Evolutionary conservation across 2,113 vertebrate genomes (phyloP), one percentile per base, ranked within the genome.

Genomic region (Apaloderma vittatum): DNA sequence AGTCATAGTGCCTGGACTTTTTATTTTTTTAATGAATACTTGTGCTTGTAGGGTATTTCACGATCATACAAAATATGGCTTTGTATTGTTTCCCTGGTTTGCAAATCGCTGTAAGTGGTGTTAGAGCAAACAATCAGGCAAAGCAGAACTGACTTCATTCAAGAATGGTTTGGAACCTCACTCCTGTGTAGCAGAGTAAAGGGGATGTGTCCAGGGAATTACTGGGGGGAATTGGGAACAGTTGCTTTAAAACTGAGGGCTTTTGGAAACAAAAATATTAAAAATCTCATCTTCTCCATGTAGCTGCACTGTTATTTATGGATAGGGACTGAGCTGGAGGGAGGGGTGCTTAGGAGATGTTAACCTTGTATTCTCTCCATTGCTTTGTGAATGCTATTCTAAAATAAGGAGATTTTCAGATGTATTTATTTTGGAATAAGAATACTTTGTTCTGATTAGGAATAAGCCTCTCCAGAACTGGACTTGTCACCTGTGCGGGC

Each of bases 81-180:
- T 81, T 89, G 65, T 77, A 30, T 94, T 94, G 96, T 83, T 96
- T 88, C 37, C 61, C 59, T n/a, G 82, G 66, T 93, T 90, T 63
- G 74, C 78, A 93, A 92, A 73, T 57, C 74, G 63, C 67, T 90
- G 2, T 83, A 77, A 93, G 55, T 86, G 75, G 67, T 74, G 85
- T 94, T 80, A 83, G 52, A 83, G 51, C 67, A 92, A 94, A 46
- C 67, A 49, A 65, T 9, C 55, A 80, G 45, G 63, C 76, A 92
- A 77, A 95, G 89, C 82, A 94, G 82, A 92, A 55, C n/a, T 63
- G 72, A 51, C 67, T 92, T 90, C 26, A 76, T 48, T 92, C 63
- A 67, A 32, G 55, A 30, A 16, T 36, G 75, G 75, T 94, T 88
- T 74, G 67, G 73, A 94, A 75, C 59, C 21, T 18, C 18, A 52